phyloP scores from a whole-genome alignment of 2,113 vertebrate species.

The Pitta sordida region DNA sequence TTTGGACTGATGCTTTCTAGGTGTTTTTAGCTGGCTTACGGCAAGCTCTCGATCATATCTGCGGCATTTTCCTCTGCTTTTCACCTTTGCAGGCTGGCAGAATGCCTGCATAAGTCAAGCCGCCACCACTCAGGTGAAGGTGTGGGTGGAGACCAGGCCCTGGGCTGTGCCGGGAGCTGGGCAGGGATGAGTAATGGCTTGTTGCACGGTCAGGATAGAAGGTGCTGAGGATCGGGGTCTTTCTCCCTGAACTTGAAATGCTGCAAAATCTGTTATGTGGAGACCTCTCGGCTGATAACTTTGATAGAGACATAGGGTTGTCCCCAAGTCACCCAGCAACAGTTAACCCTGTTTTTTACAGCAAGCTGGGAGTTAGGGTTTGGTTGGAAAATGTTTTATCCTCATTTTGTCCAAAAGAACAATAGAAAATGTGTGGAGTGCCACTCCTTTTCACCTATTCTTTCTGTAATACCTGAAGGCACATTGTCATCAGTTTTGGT shows the following conservation, averaged over 20 bases:
- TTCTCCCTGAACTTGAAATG: not conserved
- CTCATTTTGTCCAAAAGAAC: not conserved
- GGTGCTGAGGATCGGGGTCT: fast-evolving
- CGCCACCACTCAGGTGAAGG: fast-evolving
- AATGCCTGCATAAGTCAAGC: not conserved
- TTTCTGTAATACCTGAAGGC: not conserved
- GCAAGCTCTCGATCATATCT: fast-evolving
- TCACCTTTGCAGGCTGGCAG: not conserved
- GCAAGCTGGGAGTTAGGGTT: fast-evolving
- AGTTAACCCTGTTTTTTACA: not conserved
- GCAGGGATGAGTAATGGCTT: not conserved
- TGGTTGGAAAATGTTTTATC: not conserved
- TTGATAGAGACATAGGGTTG: not conserved
- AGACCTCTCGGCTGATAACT: not conserved
- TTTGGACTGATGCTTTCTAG: not conserved
- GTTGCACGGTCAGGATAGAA: not conserved
- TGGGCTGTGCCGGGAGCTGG: not conserved
- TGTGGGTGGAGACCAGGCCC: not conserved
- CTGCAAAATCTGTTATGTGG: not conserved
- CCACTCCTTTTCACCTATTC: not conserved
- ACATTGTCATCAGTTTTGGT: fast-evolving
- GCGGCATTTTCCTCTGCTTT: not conserved
- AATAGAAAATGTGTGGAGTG: fast-evolving
- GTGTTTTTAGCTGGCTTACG: not conserved
- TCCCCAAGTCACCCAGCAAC: not conserved